Evolutionary conservation across 2,797 vertebrate species (phyloP), one percentile per base, ranked within the genome.

Genomic region (Oryzias sinensis): DNA sequence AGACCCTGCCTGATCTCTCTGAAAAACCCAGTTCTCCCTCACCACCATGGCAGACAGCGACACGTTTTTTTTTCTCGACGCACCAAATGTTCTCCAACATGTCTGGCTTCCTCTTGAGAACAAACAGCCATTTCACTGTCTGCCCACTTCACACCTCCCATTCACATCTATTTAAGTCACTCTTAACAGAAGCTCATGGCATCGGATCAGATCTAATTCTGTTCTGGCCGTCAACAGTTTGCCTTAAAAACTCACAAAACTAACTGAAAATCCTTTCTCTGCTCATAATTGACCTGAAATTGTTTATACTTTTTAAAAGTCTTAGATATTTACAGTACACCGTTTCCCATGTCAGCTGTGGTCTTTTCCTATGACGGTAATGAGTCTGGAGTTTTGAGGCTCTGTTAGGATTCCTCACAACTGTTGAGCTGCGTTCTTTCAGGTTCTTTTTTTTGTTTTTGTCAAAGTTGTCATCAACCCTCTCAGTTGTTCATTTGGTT

Each of bases 131-230:
- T 77, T 83, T 66, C 76, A 65, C 66, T 61, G 54, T 48, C 68
- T 62, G 69, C 86, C 86, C 83, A 85, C 86, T 59, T 87, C 59
- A 79, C 89, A 87, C 85, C 83, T 85, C 83, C 80, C 71, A 79
- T 81, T 81, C 77, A 72, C 48, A 63, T 65, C 76, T 82, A 83
- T 85, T 82, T 82, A 59, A 63, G 65, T 69, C 73, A 2, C 56
- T 73, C 53, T 59, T 60, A 65, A 72, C 57, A 48, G 79, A 68
- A 74, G 77, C 79, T 80, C 73, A 68, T 72, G 73, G 71, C 46
- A 22, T 69, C 62, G 60, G 50, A 76, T 50, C 56, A 5, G 0
- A 6, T 46, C 59, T 84, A 82, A 81, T 85, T 83, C 45, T 42
- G 77, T 29, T 60, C 6, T 17, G 14, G 48, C 40, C n/a, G 5